Evolutionary conservation across 2,113 vertebrate species (phyloP), one percentile per base, ranked within the genome.

Genomic region (Monarcha castaneiventris): DNA sequence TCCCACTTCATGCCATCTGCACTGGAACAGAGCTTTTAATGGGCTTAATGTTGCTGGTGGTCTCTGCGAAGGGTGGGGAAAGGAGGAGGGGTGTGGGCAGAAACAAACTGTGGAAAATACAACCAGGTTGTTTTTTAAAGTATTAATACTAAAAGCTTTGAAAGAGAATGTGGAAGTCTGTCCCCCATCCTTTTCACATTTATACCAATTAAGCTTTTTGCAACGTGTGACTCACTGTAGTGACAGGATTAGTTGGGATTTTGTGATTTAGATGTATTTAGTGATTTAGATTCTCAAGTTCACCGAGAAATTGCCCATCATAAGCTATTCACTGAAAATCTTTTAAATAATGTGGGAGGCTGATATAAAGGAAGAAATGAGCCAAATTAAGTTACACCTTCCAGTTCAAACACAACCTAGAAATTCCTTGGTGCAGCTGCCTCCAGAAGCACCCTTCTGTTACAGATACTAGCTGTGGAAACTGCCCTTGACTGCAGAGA

Each of bases 171-270:
- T 68, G 33, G 21, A 86, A 49, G 19, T 71, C 55, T 78, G 19
- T 63, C 39, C 19, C 35, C 13, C 6, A 10, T 41, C 32, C n/a
- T 88, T 72, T 71, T 61, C 33, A 41, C 22, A 61, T 92, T 82
- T 86, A 55, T 23, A 81, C 29, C 63, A 75, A 52, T 93, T 91
- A 87, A 75, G 62, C n/a, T 78, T 93, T 91, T 89, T 87, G 68
- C 41, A 72, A 22, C 3, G 3, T 78, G 75, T 81, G n/a, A 80
- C 63, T 80, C 54, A 68, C 49, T 44, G 43, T 26, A 75, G 44
- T 32, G 84, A 72, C 61, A 87, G 77, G 48, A 90, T 87, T 90
- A 88, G 43, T 49, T 66, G 48, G 52, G 87, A 79, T 94, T 90
- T 90, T 66, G 64, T 77, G 43, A 75, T 91, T 90, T 87, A 72